These are phyloP conservation scores for Spodoptera exigua DNA, from an alignment of 2,888 invertebrate genomes.

Conservation along the genomic window DNA sequence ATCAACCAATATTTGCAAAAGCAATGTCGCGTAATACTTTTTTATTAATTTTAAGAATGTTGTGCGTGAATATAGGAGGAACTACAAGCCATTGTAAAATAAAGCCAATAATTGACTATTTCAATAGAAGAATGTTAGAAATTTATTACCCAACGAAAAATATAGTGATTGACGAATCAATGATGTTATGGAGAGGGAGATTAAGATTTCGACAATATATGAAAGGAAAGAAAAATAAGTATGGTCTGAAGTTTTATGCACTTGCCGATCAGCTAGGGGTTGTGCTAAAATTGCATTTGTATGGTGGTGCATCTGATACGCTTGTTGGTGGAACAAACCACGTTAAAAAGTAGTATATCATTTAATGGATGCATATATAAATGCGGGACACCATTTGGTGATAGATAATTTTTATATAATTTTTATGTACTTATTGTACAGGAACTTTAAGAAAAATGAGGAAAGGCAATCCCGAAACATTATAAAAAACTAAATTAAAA, in stretches of 20 bases:
- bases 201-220: slow-evolving; percentile 41
- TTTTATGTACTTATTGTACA: slow-evolving; percentile 45
- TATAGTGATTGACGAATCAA: slow-evolving; percentile 34
- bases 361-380: slow-evolving; percentile 41
- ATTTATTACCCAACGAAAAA: slow-evolving; percentile 38
- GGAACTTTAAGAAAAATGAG: slow-evolving; percentile 40
- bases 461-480: slow-evolving; percentile 37
- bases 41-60: slow-evolving; percentile 34
- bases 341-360: slow-evolving; percentile 45
- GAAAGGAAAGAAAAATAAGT: slow-evolving; percentile 36
- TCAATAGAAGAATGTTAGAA: slow-evolving; percentile 29
- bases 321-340: slow-evolving; percentile 43
- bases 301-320: slow-evolving; percentile 41
- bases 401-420: slow-evolving; percentile 48
- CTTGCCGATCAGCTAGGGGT: slow-evolving; percentile 38
- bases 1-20: slow-evolving; percentile 31
- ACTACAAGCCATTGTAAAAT: too few relatives aligned
- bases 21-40: slow-evolving; percentile 31
- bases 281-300: slow-evolving; percentile 39
- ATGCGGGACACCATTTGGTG: slow-evolving; percentile 48
- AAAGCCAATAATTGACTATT: slow-evolving; percentile 35
- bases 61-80: slow-evolving; percentile 30
- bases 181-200: slow-evolving; percentile 46
- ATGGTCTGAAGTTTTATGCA: slow-evolving; percentile 41
- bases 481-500: slow-evolving; percentile 12